A percentile compares a stretch with the other conserved stretches of the same genome.
phyloP scores from a whole-genome alignment of 1,140 invertebrate species.

The Pachypsylla venusta region DNA sequence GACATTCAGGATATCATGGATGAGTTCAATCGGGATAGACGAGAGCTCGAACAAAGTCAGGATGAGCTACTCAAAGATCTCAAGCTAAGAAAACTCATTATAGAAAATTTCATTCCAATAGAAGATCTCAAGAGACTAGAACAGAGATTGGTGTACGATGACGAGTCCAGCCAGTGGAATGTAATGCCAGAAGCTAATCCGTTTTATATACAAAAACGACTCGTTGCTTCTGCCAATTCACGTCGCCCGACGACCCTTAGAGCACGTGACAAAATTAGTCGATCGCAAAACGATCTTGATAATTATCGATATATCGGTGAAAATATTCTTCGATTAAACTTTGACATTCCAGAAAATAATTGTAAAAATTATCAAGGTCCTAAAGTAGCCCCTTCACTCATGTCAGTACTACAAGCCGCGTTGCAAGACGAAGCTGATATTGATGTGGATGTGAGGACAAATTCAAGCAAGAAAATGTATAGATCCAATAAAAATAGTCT shows the following conservation, averaged over 20 bases:
- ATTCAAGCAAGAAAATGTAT: slow-evolving; percentile 7
- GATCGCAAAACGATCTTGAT: slow-evolving; percentile 3
- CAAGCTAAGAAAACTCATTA: slow-evolving; percentile 70
- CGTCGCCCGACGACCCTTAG: slow-evolving; percentile 31
- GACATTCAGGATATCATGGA: slow-evolving; percentile 73
- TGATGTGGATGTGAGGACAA: slow-evolving; percentile 41
- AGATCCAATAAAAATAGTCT: slow-evolving; percentile 18
- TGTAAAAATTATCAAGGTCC: slow-evolving; percentile 64
- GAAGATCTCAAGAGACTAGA: slow-evolving; percentile 77
- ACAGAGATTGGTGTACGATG: slow-evolving; percentile 63
- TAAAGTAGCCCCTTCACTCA: slow-evolving; percentile 49
- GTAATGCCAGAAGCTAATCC: slow-evolving; percentile 32
- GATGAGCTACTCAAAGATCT: slow-evolving; percentile 62
- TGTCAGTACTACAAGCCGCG: slow-evolving; percentile 56
- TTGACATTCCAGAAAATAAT: slow-evolving; percentile 62
- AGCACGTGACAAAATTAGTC: slow-evolving; percentile 9
- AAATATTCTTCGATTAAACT: slow-evolving; percentile 65
- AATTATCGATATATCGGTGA: slow-evolving; percentile 45
- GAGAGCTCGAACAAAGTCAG: slow-evolving; percentile 65
- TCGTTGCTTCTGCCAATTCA: slow-evolving; percentile 17
- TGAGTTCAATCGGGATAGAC: slow-evolving; percentile 59
- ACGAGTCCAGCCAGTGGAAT: slow-evolving; percentile 72
- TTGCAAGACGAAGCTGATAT: slow-evolving; percentile 54
- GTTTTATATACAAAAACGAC: slow-evolving; percentile 16
- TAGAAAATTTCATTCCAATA: slow-evolving; percentile 91